Evolutionary conservation across 1,140 invertebrate species (phyloP).

Genomic region (Drosophila nigromelanica): DNA sequence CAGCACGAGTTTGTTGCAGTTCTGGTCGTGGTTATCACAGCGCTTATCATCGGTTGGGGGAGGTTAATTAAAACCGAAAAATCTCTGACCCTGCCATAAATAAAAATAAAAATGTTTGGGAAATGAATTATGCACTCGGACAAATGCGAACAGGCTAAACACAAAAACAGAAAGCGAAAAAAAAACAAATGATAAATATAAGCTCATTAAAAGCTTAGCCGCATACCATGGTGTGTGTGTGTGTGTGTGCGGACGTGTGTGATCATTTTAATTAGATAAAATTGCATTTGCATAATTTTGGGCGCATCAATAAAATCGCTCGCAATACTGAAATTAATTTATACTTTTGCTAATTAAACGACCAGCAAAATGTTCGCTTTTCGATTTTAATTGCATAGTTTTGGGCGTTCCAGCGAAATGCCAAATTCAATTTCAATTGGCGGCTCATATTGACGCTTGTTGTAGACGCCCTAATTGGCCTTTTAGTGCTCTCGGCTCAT

Average conservation of each 20-base stretch:
- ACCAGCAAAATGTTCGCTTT: constrained; percentile 51
- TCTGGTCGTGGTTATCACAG: constrained; percentile 26
- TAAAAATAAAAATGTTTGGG: constrained; percentile 27
- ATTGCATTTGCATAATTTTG: constrained; percentile 75
- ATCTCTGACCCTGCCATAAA: constrained; percentile 29
- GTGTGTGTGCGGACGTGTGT: constrained; percentile 16
- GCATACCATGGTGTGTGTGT: constrained; percentile 6
- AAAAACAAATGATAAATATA: constrained; percentile 67
- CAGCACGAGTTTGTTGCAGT: constrained; percentile 14
- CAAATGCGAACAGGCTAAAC: constrained; percentile 10
- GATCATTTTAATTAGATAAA: constrained; percentile 76
- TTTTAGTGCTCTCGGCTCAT: constrained; percentile 29
- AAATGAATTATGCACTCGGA: constrained; percentile 53
- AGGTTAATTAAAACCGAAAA: constrained; percentile 66
- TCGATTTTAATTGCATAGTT: constrained; percentile 51
- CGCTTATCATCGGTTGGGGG: constrained; percentile 56
- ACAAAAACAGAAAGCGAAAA: constrained; percentile 25
- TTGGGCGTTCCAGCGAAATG: constrained; percentile 10
- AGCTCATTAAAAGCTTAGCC: constrained; percentile 74
- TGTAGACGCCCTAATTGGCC: constrained; percentile 38
- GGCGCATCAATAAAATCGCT: constrained; percentile 58
- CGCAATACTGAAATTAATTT: constrained; percentile 57
- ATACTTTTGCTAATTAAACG: constrained; percentile 68
- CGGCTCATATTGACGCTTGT: constrained; percentile 7
- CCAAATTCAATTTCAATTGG: constrained; percentile 47